These are phyloP conservation scores for Xestia c-nigrum DNA, from an alignment of 2,888 invertebrate genomes.

Conservation along the genomic window DNA sequence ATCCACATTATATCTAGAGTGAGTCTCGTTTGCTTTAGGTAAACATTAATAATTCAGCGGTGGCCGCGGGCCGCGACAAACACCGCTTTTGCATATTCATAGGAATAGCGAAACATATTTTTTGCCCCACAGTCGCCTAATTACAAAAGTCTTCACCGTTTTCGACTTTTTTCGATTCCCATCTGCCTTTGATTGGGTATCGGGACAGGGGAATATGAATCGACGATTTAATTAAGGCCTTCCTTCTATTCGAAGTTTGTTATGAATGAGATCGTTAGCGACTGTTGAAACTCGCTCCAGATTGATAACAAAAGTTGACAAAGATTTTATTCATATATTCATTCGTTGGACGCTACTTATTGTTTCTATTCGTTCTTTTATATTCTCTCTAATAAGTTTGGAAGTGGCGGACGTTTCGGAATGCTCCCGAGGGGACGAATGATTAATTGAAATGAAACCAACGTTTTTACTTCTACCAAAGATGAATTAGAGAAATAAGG, in stretches of 20 bases:
- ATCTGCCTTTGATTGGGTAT: constrained; percentile 71
- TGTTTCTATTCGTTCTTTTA: constrained; percentile 66
- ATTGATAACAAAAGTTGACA: constrained; percentile 71
- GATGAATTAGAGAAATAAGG: constrained; percentile 63
- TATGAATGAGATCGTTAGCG: constrained; percentile 69
- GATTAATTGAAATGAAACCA: constrained; percentile 65
- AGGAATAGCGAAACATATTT: constrained; percentile 66
- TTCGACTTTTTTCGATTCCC: constrained; percentile 73
- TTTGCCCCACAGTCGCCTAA: constrained; percentile 67
- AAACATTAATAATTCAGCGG: constrained; percentile 78
- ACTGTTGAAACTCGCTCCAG: constrained; percentile 62
- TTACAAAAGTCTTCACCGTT: constrained; percentile 76
- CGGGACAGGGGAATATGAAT: constrained; percentile 77
- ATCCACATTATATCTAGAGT: constrained; percentile 61
- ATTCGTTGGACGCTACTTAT: constrained; percentile 65
- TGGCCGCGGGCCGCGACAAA: constrained; percentile 63
- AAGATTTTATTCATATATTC: constrained; percentile 71
- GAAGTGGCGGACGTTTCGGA: constrained; percentile 62
- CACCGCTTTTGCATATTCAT: constrained; percentile 71
- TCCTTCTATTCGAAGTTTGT: constrained; percentile 65
- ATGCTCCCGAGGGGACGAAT: constrained; percentile 57
- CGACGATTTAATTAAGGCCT: constrained; percentile 75
- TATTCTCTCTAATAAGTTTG: constrained; percentile 67
- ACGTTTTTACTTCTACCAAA: constrained; percentile 61
- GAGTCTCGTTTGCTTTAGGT: constrained; percentile 65